These are phyloP conservation scores for Drosophila nr. perissopoda DNA, from an alignment of 2,888 invertebrate genomes.

Conservation along the genomic window DNA sequence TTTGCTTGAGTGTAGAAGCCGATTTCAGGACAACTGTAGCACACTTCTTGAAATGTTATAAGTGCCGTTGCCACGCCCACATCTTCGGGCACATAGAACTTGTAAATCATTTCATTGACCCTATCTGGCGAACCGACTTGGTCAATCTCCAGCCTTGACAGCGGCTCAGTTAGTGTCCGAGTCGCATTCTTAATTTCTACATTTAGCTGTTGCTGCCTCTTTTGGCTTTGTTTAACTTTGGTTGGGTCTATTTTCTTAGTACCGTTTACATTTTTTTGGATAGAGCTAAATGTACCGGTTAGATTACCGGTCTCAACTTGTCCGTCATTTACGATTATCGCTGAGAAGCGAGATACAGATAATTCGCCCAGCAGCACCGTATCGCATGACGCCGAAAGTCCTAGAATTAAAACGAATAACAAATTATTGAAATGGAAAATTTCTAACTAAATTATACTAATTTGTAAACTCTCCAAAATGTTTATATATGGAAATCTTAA, in stretches of 20 bases:
- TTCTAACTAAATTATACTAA: neutral
- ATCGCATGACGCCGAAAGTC: constrained; percentile 88
- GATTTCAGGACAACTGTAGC: constrained; percentile 85
- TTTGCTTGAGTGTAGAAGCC: constrained; percentile 86
- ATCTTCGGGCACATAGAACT: constrained; percentile 86
- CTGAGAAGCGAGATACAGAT: constrained; percentile 86
- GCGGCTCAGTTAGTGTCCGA: neutral
- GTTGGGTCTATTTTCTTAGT: neutral
- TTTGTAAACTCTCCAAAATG: neutral
- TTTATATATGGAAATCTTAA: neutral
- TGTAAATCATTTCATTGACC: constrained; percentile 84
- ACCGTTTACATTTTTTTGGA: constrained; percentile 10
- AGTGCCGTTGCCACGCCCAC: constrained; percentile 81
- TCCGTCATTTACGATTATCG: constrained; percentile 82
- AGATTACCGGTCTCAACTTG: constrained; percentile 80
- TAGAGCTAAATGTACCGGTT: constrained; percentile 73
- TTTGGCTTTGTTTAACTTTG: constrained; percentile 5
- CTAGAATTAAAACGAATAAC: constrained; percentile 85
- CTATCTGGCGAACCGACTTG: constrained; percentile 39
- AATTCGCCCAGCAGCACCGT: constrained; percentile 89
- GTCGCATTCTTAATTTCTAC: constrained; percentile 8
- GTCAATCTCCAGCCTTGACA: constrained; percentile 13
- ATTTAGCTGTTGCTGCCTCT: neutral
- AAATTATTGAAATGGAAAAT: neutral
- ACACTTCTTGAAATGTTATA: constrained; percentile 83